These are phyloP conservation scores for Danionella cerebrum DNA, from an alignment of 2,113 vertebrate species.

Conservation along the genomic window DNA sequence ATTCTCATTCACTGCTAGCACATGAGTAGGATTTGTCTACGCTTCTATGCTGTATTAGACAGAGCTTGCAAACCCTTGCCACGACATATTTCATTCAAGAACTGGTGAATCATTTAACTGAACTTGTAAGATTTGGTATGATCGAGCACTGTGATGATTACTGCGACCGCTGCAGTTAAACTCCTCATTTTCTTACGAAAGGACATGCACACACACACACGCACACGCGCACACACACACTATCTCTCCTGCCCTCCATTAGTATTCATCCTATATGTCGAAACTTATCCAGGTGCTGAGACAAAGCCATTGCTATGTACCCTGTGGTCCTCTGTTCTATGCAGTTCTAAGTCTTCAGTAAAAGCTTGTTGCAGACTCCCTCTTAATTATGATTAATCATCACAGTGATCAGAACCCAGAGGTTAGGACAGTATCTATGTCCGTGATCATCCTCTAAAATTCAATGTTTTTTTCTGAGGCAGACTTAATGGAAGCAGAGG, in stretches of 20 bases:
- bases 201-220: neutral
- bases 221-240: neutral
- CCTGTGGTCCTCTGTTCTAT: conserved; percentile 8
- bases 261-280: conserved; percentile 24
- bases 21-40: too few species aligned
- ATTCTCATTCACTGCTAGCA: too few species aligned
- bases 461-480: conserved; percentile 6
- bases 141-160: conserved; percentile 18
- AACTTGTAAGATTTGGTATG: neutral
- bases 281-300: conserved; percentile 3
- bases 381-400: conserved; percentile 1
- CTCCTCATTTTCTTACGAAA: conserved; percentile 1
- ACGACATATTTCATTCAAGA: neutral
- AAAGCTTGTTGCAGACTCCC: neutral
- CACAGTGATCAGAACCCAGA: neutral
- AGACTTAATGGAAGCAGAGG: neutral
- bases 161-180: conserved; percentile 17
- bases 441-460: conserved; percentile 2
- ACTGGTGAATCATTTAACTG: neutral
- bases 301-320: conserved; percentile 33
- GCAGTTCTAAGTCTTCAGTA: conserved; percentile 8
- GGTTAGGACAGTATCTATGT: neutral
- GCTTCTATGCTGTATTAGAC: too few species aligned
- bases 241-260: conserved; percentile 7
- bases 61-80: too few species aligned